Evolutionary conservation across 2,888 invertebrate species (phyloP).

Genomic region (Chymomyza fuscimana): DNA sequence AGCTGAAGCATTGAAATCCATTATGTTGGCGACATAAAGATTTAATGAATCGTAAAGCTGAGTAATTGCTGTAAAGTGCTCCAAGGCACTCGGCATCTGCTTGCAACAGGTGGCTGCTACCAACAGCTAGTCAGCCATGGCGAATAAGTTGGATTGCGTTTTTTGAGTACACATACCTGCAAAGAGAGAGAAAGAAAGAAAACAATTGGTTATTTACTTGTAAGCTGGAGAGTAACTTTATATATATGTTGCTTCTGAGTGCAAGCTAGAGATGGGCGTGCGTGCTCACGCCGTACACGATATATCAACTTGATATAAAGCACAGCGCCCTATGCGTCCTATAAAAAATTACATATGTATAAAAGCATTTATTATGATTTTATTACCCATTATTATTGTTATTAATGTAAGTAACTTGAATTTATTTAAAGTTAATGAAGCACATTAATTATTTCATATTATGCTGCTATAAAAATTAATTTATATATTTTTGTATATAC

Average conservation of each 20-base stretch:
- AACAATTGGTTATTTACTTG: slow-evolving; percentile 7
- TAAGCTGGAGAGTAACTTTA: not conserved
- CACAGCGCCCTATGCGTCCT: not conserved
- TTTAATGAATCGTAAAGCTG: slow-evolving; percentile 72
- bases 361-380: too few relatives aligned
- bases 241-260: not conserved
- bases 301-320: not conserved
- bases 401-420: too few relatives aligned
- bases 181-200: slow-evolving; percentile 9
- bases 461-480: too few relatives aligned
- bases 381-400: too few relatives aligned
- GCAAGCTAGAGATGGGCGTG: not conserved
- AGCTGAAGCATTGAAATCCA: slow-evolving; percentile 58
- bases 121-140: not conserved
- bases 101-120: not conserved
- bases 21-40: slow-evolving; percentile 61
- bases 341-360: too few relatives aligned
- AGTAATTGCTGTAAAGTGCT: slow-evolving; percentile 62
- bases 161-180: slow-evolving; percentile 5
- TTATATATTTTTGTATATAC: too few relatives aligned
- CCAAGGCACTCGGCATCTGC: slow-evolving; percentile 21
- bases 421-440: too few relatives aligned
- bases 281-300: too few relatives aligned
- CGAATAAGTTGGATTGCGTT: too few relatives aligned
- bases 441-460: too few relatives aligned